Percentiles rank a stretch among this genome's conserved stretches.
These are phyloP conservation scores for Leptocoma aspasia DNA, from an alignment of 2,113 vertebrate genomes.

Conservation along the genomic window DNA sequence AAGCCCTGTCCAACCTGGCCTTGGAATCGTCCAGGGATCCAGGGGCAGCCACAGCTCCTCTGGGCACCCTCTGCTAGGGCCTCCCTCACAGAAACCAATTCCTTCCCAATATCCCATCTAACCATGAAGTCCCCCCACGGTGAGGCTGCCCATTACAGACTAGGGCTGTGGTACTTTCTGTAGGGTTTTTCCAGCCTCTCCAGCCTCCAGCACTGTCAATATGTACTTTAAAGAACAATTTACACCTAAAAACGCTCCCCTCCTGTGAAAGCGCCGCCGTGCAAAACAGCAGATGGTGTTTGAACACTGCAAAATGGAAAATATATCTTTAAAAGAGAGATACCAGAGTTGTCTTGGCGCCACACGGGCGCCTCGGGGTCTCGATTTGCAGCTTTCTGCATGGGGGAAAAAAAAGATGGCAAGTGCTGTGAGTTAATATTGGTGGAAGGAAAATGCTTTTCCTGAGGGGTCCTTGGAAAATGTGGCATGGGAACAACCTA, in stretches of 20 bases:
- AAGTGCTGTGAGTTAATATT: neutral
- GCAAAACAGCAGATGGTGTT: slow-evolving; percentile 52
- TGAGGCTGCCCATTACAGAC: neutral
- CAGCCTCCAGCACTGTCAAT: neutral
- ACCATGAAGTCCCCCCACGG: fast-evolving
- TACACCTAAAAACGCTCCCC: neutral
- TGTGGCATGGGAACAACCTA: neutral
- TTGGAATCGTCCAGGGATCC: neutral
- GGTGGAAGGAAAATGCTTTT: neutral
- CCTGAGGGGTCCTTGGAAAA: neutral
- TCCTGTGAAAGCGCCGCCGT: neutral
- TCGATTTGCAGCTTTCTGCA: neutral
- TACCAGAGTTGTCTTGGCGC: neutral
- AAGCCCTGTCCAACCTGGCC: fast-evolving
- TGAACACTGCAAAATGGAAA: slow-evolving; percentile 5
- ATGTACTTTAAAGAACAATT: neutral
- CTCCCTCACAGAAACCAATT: neutral
- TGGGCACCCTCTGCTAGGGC: neutral
- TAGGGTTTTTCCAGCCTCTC: neutral
- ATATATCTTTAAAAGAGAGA: neutral
- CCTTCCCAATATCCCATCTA: neutral
- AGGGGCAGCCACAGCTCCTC: neutral
- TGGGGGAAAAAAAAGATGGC: neutral
- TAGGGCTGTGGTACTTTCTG: neutral
- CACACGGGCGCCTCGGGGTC: neutral